Evolutionary conservation across 2,888 invertebrate species (phyloP).

Genomic region (Drosophila longiperda): DNA sequence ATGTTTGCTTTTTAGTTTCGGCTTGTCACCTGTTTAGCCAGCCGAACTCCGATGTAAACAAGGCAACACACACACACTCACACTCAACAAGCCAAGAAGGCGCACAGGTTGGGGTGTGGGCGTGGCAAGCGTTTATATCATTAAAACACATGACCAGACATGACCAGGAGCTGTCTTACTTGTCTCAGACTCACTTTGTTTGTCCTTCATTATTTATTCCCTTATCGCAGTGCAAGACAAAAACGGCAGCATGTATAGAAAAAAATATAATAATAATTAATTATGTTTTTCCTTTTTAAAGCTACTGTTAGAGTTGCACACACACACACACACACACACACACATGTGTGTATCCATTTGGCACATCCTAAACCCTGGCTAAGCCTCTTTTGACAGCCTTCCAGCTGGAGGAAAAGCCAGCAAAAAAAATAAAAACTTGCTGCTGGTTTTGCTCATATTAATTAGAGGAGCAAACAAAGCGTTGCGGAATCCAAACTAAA

Average conservation of each 20-base stretch:
- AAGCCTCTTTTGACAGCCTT: conserved; percentile 49
- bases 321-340: conserved; percentile 43
- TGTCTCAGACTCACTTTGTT: conserved; percentile 64
- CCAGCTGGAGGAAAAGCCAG: no score
- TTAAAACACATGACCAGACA: conserved; percentile 54
- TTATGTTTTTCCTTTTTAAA: conserved; percentile 53
- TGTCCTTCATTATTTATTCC: conserved; percentile 75
- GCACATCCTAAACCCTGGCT: conserved; percentile 12
- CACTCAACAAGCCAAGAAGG: conserved; percentile 2
- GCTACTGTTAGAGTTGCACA: conserved; percentile 28
- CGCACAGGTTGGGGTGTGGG: conserved; percentile 29
- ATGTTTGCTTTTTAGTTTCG: conserved; percentile 46
- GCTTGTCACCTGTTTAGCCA: conserved; percentile 60
- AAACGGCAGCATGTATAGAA: conserved; percentile 1
- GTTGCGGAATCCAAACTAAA: conserved; percentile 59
- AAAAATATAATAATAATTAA: conserved; percentile 55
- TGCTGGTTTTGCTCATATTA: conserved; percentile 50
- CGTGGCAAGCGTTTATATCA: conserved; percentile 51
- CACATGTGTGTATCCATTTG: conserved; percentile 29
- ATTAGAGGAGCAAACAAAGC: conserved; percentile 59
- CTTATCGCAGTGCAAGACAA: conserved; percentile 54
- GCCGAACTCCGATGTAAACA: conserved; percentile 37
- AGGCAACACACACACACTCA: conserved; percentile 31
- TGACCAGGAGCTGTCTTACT: conserved; percentile 15
- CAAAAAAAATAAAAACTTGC: not conserved